A percentile compares a stretch with the other conserved stretches of the same genome.
These are phyloP conservation scores for Litoditis marina DNA, from an alignment of 2,888 invertebrate genomes.

Conservation along the genomic window DNA sequence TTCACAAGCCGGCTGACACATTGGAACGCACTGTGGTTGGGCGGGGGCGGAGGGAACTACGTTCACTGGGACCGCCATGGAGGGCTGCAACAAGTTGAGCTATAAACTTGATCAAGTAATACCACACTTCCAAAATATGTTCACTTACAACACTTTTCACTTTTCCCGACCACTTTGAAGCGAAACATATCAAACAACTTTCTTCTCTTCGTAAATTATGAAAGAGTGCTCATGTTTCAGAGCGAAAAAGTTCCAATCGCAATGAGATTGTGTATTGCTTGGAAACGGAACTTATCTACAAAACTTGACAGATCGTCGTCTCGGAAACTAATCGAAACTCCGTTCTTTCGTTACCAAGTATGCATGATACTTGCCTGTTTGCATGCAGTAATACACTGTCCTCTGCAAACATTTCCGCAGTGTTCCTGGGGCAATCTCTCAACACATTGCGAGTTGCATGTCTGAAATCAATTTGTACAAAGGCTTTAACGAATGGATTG, in stretches of 20 bases:
- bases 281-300: too few species aligned
- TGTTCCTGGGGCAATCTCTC: slow-evolving; percentile 40
- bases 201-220: neutral
- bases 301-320: too few species aligned
- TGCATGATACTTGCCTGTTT: slow-evolving; percentile 3
- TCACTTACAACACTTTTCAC: too few species aligned
- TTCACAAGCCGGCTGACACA: slow-evolving; percentile 34
- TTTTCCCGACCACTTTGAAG: too few species aligned
- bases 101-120: neutral
- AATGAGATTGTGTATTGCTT: too few species aligned
- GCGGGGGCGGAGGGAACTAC: slow-evolving; percentile 16
- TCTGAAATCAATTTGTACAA: slow-evolving; percentile 6
- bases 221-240: neutral
- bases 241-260: too few species aligned
- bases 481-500: neutral
- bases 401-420: slow-evolving; percentile 31
- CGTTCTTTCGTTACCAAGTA: too few species aligned
- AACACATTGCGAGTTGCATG: slow-evolving; percentile 42
- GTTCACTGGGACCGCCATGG: slow-evolving; percentile 10
- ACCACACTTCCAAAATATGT: too few species aligned
- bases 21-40: slow-evolving; percentile 11
- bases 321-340: too few species aligned
- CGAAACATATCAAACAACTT: too few species aligned
- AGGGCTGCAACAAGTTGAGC: slow-evolving; percentile 9
- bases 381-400: slow-evolving; percentile 33